Base-by-base conservation (phyloP, 2,888 invertebrate species). In the Athrips mouffetella region DNA sequence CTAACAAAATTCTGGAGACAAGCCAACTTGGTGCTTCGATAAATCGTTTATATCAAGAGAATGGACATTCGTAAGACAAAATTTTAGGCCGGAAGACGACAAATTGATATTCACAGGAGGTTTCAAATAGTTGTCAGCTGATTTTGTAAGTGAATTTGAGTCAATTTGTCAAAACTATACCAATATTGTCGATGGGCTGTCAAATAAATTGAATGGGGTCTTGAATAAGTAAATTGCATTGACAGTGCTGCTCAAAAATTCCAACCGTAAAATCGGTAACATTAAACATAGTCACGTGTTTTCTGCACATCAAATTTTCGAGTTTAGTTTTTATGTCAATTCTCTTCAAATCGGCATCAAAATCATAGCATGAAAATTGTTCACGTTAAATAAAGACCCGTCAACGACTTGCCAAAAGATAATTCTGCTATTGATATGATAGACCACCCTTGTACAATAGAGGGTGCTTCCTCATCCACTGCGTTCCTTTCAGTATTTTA, bases 81-180 rank as follows among this genome's bases (percentile, higher is more conserved):
- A 42, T 21, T 35, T 25, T 16, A 35, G 31, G n/a, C 40, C 15
- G 39, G 53, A 42, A 54, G 41, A 52, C 50, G 52, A 53, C 48
- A 52, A 48, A 58, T 65, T 63, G 59, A 50, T 58, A 58, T 63
- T 60, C 62, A 57, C 54, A 57, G 54, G 55, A 52, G 25, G 58
- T 58, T 61, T 54, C 52, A 53, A 50, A 55, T 55, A 60, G 52
- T 58, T 66, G 58, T 63, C 59, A 58, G 61, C 54, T 63, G 68
- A 65, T 70, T 70, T 64, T 64, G 62, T 59, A 63, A 64, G 65
- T 60, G 62, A 61, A 63, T 67, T 67, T 60, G 55, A 54, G 53
- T 49, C 52, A 56, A 53, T 55, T 57, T 52, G 48, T 29, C 35
- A 47, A 52, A 54, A 55, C 55, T 55, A 58, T 50, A 52, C 45